Evolutionary conservation across 2,888 invertebrate genomes (phyloP), one percentile per base, ranked within the genome.

Genomic region (Epinotia brunnichana): DNA sequence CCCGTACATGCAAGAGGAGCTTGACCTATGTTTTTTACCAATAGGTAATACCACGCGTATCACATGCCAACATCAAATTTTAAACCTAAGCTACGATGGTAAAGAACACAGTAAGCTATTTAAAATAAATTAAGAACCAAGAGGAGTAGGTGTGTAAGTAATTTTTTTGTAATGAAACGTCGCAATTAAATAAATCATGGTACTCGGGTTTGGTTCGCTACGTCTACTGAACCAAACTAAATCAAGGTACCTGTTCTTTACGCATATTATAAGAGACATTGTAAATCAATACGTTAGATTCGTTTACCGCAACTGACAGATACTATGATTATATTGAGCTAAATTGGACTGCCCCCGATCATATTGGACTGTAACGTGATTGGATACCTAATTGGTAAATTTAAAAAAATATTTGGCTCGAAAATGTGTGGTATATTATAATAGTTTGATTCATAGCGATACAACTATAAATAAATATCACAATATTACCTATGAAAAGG

Each of bases 211-310:
- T 59, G 59, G 21, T 13, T 11, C 11, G 3, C 17, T 39, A 11
- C 3, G 7, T 39, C 19, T 56, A 57, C 72, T 56, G 72, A 72
- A 72, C 72, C 72, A 39, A 35, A 2, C 35, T 48, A 1, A 35
- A 21, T 17, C 0, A 17, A 24, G 41, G 21, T 21, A 48, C n/a
- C 10, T 60, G 11, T 54, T 54, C 29, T 66, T 66, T 53, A 54
- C 54, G 11, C 3, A 19, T 56, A 62, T 41, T 57, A 51, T 19
- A 17, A 72, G 13, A 19, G 51, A 63, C 59, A 73, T 73, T 69
- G 63, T 73, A 73, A 73, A 73, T 69, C 73, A 73, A 69, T 73
- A 73, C 63, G 56, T 69, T 57, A 69, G 29, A 59, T 68, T 68
- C 57, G 59, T 59, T 63, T 69, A 73, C 62, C 57, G 69, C 67